phyloP scores from a whole-genome alignment of 2,797 vertebrate species.

The Harpagifer antarcticus region DNA sequence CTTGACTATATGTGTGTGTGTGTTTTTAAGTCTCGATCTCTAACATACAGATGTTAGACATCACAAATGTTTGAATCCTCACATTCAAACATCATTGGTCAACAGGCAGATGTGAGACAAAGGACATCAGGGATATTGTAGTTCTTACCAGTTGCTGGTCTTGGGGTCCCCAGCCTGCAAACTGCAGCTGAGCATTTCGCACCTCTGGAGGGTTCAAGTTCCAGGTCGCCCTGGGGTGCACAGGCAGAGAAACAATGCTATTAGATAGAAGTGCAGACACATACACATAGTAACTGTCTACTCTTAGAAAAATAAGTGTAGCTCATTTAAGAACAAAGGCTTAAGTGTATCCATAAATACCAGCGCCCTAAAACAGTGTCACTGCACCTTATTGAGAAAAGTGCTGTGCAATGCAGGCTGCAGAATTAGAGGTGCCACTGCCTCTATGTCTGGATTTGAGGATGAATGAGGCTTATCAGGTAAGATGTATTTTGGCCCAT shows the following conservation, averaged over 20 bases:
- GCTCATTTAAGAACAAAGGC: constrained; percentile 38
- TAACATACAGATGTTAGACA: no score
- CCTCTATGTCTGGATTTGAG: constrained; percentile 59
- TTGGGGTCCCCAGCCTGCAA: constrained; percentile 95
- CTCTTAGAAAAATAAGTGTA: constrained; percentile 36
- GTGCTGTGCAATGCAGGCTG: constrained; percentile 56
- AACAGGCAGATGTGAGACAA: no score
- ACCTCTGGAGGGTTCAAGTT: constrained; percentile 96
- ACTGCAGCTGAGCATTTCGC: constrained; percentile 93
- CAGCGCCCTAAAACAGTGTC: constrained; percentile 46
- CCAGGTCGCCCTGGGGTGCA: constrained; percentile 89
- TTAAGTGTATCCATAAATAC: constrained; percentile 70
- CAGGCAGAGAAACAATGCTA: constrained; percentile 19
- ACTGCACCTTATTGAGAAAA: constrained; percentile 57
- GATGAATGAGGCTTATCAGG: constrained; percentile 70
- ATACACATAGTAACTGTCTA: constrained; percentile 26
- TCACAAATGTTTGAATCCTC: neutral
- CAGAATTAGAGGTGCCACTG: constrained; percentile 67
- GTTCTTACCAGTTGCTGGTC: constrained; percentile 96
- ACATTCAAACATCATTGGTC: neutral
- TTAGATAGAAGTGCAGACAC: constrained; percentile 30
- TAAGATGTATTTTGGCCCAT: neutral
- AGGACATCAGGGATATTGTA: constrained; percentile 1
- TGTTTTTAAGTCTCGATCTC: no score
- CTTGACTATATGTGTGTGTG: no score